phyloP scores from a whole-genome alignment of 2,113 vertebrate genomes.

The Lamprologus tigripictilis region DNA sequence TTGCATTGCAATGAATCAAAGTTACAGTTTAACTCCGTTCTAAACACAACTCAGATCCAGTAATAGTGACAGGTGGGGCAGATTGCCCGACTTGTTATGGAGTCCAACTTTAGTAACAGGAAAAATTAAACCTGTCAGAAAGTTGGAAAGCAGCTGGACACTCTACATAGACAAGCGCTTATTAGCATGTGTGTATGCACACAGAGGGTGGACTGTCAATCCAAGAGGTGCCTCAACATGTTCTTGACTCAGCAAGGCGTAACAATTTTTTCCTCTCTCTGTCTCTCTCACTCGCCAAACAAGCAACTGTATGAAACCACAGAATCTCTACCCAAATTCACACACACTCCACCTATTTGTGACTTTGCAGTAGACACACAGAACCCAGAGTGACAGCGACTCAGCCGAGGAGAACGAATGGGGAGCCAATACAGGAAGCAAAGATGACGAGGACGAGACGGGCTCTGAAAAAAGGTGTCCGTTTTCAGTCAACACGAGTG shows the following conservation, averaged over 20 bases:
- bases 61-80: neutral
- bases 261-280: neutral
- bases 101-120: neutral
- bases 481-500: slow-evolving; percentile 7
- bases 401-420: neutral
- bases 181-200: neutral
- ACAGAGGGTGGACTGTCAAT: neutral
- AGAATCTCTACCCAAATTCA: neutral
- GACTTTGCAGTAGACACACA: neutral
- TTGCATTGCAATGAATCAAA: neutral
- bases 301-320: neutral
- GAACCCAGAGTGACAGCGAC: neutral
- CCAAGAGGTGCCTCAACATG: neutral
- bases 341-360: neutral
- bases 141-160: neutral
- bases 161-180: neutral
- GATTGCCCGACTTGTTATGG: neutral
- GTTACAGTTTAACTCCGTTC: neutral
- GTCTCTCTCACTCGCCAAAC: neutral
- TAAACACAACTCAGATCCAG: neutral
- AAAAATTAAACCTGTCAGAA: neutral
- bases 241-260: neutral
- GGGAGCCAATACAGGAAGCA: slow-evolving; percentile 15
- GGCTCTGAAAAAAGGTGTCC: slow-evolving; percentile 1
- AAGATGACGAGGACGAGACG: neutral